These are phyloP conservation scores for Chouioia cunea DNA, from an alignment of 2,888 invertebrate species.

Conservation along the genomic window DNA sequence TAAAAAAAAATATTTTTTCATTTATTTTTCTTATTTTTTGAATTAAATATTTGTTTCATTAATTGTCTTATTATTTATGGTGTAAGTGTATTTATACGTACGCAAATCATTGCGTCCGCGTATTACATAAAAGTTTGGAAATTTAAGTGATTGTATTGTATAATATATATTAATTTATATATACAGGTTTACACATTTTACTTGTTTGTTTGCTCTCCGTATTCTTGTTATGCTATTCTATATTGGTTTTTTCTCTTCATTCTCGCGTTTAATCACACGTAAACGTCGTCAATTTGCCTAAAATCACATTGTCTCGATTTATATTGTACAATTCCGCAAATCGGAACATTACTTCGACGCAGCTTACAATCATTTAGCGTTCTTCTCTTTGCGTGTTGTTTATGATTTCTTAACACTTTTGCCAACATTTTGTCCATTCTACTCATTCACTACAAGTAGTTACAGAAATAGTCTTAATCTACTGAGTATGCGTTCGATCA, in stretches of 20 bases:
- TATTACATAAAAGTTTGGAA: constrained; percentile 30
- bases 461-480: constrained; percentile 28
- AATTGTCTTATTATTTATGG: constrained; percentile 56
- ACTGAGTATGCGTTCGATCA: constrained; percentile 18
- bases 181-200: constrained; percentile 61
- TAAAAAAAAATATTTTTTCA: constrained; percentile 66
- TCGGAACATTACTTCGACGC: constrained; percentile 30
- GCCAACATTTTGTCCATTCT: constrained; percentile 5
- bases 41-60: constrained; percentile 60
- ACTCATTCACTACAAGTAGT: constrained; percentile 14
- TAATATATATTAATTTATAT: constrained; percentile 60
- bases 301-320: constrained; percentile 62
- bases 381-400: constrained; percentile 44
- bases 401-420: constrained; percentile 39
- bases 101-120: constrained; percentile 50
- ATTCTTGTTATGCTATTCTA: constrained; percentile 45
- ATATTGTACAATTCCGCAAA: constrained; percentile 63
- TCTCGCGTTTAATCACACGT: constrained; percentile 44
- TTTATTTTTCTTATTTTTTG: constrained; percentile 45
- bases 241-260: constrained; percentile 50
- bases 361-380: constrained; percentile 18
- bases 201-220: constrained; percentile 4
- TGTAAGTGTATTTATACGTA: constrained; percentile 47
- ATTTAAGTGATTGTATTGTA: constrained; percentile 30
- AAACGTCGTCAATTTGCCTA: constrained; percentile 52